Base-by-base conservation (phyloP, 2,113 vertebrate genomes). In the Haemorhous mexicanus region DNA sequence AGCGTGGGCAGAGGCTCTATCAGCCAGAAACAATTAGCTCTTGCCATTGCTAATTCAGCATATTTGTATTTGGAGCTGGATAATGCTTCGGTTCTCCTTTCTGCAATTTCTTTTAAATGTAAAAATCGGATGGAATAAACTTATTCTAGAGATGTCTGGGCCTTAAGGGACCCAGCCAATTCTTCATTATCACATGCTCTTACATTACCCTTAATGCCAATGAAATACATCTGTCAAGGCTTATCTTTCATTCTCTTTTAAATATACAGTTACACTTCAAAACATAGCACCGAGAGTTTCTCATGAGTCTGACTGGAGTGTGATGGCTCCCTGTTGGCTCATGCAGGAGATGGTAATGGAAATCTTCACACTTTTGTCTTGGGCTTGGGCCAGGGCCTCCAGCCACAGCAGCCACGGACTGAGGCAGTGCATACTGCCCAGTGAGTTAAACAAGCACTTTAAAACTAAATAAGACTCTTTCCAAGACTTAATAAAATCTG, bases 321-420 rank as follows among this genome's bases (percentile, higher is more conserved):
- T 80, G 75, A 83, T 80, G 67, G 46, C 55, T 94, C 67, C 82
- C 67, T 90, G 33, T 21, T 90, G 82, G 19, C 46, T 80, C 2
- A 0, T 76, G 62, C 43, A 66, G 84, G 35, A 83, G 74, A 67
- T 67, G 30, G 33, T 43, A 73, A 77, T 93, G 72, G 75, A 70
- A 94, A 84, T 80, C 47, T 70, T 93, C 63, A 70, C 55, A 59
- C 70, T 91, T 80, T 15, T 21, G 24, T 61, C 67, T 88, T 64
- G 47, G 83, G 55, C 39, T 63, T 80, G 30, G 84, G 50, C 58
- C 2, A 3, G 33, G 15, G 24, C 66, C 66, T 82, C 68, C 77
- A 93, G 44, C 30, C 3, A 0, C 39, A 49, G 50, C 28, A 35
- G n/a, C 39, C 2, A 2, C 1, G 2, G n/a, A 23, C 52, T 46